Evolutionary conservation across 2,888 invertebrate genomes (phyloP), one percentile per base, ranked within the genome.

Genomic region (Polymixis flavicincta): DNA sequence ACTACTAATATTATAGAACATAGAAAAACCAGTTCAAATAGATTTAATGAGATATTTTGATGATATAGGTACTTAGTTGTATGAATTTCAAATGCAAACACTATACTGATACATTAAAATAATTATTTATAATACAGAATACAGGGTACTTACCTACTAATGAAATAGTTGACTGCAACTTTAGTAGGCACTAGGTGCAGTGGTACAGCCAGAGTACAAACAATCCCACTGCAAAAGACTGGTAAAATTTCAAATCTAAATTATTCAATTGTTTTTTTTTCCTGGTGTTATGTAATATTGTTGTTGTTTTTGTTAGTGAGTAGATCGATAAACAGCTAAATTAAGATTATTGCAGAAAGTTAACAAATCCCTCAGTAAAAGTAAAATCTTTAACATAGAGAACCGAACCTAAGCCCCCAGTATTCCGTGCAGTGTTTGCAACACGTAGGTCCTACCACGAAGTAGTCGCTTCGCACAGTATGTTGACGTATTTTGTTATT

Each of bases 381-480:
- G 11, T 71, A 52, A 52, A 9, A 50, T 28, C 0, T 28, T 66
- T 37, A 37, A 19, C 48, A 48, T 66, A 50, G 6, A 28, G 1
- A 22, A 1, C 11, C 17, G 19, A 37, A 22, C 9, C 17, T 0
- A 25, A 54, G 2, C 19, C 32, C 25, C 8, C 11, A 32, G 80
- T 80, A 74, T 19, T 83, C 84, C 61, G 61, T 82, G 75, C 22
- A 80, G 85, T 75, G 70, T 76, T 65, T 54, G 82, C 64, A 64
- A 64, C 55, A 64, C 68, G 81, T 84, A 84, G 82, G 82, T 71
- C 70, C 66, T 67, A 57, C 70, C 82, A 84, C 82, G 45, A 72
- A 59, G 93, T 95, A 96, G 96, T 87, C 86, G 96, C 95, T 96
- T 95, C 74, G 96, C 96, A 96, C 96, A 90, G 95, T 95, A 95